phyloP scores from a whole-genome alignment of 2,113 vertebrate species.

The Gasterosteus nipponicus region DNA sequence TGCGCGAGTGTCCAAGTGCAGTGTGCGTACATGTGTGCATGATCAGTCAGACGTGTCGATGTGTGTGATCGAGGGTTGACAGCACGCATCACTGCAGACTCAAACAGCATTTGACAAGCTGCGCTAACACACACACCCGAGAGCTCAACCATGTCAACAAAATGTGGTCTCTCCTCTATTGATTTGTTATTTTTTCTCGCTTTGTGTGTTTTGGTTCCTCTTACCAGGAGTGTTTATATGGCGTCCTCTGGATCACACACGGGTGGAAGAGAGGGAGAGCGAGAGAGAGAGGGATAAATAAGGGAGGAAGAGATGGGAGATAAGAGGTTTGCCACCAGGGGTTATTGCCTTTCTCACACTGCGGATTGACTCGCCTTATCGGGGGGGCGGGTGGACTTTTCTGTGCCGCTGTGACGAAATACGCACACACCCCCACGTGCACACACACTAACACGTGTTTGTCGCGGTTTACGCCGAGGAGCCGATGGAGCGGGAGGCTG shows the following conservation, averaged over 20 bases:
- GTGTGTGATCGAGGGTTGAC: conserved; percentile 25
- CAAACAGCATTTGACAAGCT: conserved; percentile 22
- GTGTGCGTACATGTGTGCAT: neutral
- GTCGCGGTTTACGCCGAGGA: conserved; percentile 30
- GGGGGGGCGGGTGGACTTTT: conserved; percentile 33
- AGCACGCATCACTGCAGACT: conserved; percentile 2
- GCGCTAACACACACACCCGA: neutral
- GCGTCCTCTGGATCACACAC: conserved; percentile 27
- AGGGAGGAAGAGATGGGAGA: conserved; percentile 36
- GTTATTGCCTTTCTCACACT: conserved; percentile 71
- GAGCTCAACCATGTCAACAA: conserved; percentile 29
- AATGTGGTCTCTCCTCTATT: conserved; percentile 33
- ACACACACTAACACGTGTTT: conserved; percentile 6
- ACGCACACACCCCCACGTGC: neutral
- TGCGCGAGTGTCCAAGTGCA: conserved; percentile 2
- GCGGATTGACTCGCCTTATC: conserved; percentile 65
- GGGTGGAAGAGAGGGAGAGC: conserved; percentile 8
- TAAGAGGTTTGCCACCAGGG: conserved; percentile 66
- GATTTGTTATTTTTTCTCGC: conserved; percentile 40
- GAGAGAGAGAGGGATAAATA: neutral
- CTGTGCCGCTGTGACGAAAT: conserved; percentile 29
- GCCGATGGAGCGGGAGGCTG: conserved; percentile 37
- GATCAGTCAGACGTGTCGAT: conserved; percentile 3
- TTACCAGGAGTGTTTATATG: conserved; percentile 25
- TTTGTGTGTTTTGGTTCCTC: conserved; percentile 33